Evolutionary conservation across 1,140 invertebrate species (phyloP).

Genomic region (Batillaria attramentaria): DNA sequence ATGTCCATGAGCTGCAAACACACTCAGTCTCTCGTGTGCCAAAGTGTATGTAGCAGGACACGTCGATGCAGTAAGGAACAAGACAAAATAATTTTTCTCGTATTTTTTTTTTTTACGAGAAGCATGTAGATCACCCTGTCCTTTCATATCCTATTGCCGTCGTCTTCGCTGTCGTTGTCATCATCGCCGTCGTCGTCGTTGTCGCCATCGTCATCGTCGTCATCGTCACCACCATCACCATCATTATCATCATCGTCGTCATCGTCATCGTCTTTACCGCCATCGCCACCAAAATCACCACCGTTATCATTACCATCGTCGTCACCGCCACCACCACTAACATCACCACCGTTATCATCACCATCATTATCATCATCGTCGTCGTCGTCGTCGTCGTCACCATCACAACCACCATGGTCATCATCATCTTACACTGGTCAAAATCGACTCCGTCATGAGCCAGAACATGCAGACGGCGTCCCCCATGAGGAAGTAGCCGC

Average conservation of each 20-base stretch:
- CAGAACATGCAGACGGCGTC: slow-evolving; percentile 27
- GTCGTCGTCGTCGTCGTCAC: slow-evolving; percentile 34
- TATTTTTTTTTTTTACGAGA: too few species aligned
- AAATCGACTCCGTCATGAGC: slow-evolving; percentile 37
- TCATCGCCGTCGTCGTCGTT: slow-evolving; percentile 26
- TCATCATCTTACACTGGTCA: slow-evolving; percentile 42
- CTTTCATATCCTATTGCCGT: neutral
- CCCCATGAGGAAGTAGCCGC: neutral
- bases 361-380: slow-evolving; percentile 28
- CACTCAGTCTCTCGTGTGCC: too few species aligned
- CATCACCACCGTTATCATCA: neutral
- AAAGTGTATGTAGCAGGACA: too few species aligned
- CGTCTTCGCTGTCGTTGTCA: neutral
- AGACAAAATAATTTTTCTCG: too few species aligned
- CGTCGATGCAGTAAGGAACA: too few species aligned
- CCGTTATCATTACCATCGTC: slow-evolving; percentile 29
- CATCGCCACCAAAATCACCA: too few species aligned
- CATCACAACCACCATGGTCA: slow-evolving; percentile 24
- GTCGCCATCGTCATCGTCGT: slow-evolving; percentile 14
- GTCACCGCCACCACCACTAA: neutral
- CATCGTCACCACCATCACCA: neutral
- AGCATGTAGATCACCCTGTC: too few species aligned
- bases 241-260: slow-evolving; percentile 19
- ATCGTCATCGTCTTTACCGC: slow-evolving; percentile 11
- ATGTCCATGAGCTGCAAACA: too few species aligned